Conservation (phyloP, 2,113 vertebrate species). For the Hypanus sabinus region DNA sequence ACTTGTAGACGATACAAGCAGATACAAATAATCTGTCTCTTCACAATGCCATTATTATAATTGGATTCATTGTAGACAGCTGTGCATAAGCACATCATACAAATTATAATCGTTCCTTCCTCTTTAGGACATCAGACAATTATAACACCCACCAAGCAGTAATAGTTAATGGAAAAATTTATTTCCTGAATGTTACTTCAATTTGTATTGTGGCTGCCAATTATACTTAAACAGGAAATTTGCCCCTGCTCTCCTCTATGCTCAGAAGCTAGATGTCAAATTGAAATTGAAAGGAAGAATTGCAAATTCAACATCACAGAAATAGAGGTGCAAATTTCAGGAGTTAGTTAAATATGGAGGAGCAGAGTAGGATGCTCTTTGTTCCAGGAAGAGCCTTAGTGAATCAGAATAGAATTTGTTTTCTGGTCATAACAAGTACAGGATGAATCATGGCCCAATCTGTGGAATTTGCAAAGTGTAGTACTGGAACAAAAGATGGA, state of each 20-base stretch:
- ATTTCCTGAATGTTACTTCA: not conserved
- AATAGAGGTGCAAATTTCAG: not conserved
- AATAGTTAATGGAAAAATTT: not conserved
- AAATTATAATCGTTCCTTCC: not conserved
- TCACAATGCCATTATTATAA: not conserved
- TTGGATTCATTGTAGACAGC: not conserved
- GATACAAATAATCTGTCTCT: not conserved
- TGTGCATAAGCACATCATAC: not conserved
- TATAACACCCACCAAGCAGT: not conserved
- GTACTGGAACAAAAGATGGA: too few species aligned
- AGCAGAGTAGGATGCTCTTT: not conserved
- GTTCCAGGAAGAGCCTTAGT: not conserved
- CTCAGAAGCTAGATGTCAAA: not conserved
- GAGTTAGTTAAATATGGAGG: too few species aligned
- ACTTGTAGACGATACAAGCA: too few species aligned
- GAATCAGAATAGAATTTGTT: not conserved
- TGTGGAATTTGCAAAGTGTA: too few species aligned
- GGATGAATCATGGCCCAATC: too few species aligned
- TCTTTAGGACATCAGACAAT: not conserved
- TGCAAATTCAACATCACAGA: not conserved
- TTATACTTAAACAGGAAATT: not conserved
- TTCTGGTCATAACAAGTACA: not conserved
- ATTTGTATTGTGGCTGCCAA: not conserved
- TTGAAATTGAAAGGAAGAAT: not conserved
- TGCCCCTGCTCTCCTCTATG: not conserved